phyloP scores from a whole-genome alignment of 2,797 vertebrate species.

The Parauchenoglanis punctatus region DNA sequence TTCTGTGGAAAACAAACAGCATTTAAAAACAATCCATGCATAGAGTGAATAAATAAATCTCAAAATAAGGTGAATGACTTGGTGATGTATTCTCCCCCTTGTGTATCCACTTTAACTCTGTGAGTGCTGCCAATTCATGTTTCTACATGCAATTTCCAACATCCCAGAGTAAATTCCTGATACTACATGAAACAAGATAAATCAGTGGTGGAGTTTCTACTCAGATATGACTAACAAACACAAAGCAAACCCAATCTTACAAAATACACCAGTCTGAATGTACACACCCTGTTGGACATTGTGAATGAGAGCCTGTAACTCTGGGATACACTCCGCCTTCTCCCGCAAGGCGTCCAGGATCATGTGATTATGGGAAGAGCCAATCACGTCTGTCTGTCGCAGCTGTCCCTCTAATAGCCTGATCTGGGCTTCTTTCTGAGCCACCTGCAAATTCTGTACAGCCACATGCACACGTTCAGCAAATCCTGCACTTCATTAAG shows the following conservation, averaged over 20 bases:
- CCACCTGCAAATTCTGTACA: conserved; percentile 89
- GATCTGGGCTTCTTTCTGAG: conserved; percentile 94
- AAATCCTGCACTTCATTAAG: neutral
- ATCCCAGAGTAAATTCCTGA: neutral
- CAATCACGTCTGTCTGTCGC: conserved; percentile 85
- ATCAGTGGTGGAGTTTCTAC: neutral
- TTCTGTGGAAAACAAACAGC: conserved; percentile 73
- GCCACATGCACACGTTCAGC: neutral
- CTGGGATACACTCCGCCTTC: conserved; percentile 89
- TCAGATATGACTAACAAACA: neutral
- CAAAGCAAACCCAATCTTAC: neutral
- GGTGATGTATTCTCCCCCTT: neutral
- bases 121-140: too few relatives aligned
- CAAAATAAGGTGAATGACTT: neutral
- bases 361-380: conserved; percentile 87
- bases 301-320: conserved; percentile 86
- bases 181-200: neutral
- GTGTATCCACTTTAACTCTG: neutral
- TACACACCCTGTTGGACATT: conserved; percentile 88
- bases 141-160: neutral
- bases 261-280: neutral
- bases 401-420: conserved; percentile 91
- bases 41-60: neutral
- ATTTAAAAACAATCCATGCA: neutral
- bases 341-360: conserved; percentile 89